Evolutionary conservation across 1,140 invertebrate genomes (phyloP).

Genomic region (Drosophila busckii): DNA sequence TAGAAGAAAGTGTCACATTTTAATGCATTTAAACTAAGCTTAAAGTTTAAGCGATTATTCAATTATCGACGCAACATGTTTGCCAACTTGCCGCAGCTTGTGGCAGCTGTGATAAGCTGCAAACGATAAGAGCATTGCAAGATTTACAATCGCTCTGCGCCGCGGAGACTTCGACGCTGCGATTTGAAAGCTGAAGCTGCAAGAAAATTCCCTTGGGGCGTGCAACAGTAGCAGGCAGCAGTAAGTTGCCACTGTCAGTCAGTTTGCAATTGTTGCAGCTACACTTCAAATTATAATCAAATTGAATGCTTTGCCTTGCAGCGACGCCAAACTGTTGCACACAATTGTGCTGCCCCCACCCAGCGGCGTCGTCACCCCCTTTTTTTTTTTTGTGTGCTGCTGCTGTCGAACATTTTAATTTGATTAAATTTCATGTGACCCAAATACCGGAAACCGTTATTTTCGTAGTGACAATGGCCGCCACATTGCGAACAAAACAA

Average conservation of each 20-base stretch:
- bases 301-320: constrained; percentile 28
- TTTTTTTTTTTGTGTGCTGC: constrained; percentile 10
- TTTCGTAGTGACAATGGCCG: constrained; percentile 49
- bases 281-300: constrained; percentile 58
- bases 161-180: constrained; percentile 46
- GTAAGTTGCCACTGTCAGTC: constrained; percentile 58
- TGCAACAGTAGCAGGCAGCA: too few species aligned
- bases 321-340: constrained; percentile 54
- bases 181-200: constrained; percentile 34
- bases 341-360: constrained; percentile 31
- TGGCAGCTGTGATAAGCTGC: constrained; percentile 49
- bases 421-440: constrained; percentile 77
- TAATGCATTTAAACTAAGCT: neutral
- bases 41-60: constrained; percentile 18
- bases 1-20: constrained; percentile 37
- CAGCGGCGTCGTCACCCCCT: constrained; percentile 23
- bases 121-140: constrained; percentile 48
- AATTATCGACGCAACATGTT: constrained; percentile 22
- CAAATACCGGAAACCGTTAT: constrained; percentile 76
- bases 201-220: constrained; percentile 55
- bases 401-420: constrained; percentile 71
- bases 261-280: constrained; percentile 30
- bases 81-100: constrained; percentile 1
- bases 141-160: constrained; percentile 56
- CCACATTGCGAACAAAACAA: constrained; percentile 44